phyloP scores from a whole-genome alignment of 1,140 invertebrate genomes.

The Drosophila santomea region DNA sequence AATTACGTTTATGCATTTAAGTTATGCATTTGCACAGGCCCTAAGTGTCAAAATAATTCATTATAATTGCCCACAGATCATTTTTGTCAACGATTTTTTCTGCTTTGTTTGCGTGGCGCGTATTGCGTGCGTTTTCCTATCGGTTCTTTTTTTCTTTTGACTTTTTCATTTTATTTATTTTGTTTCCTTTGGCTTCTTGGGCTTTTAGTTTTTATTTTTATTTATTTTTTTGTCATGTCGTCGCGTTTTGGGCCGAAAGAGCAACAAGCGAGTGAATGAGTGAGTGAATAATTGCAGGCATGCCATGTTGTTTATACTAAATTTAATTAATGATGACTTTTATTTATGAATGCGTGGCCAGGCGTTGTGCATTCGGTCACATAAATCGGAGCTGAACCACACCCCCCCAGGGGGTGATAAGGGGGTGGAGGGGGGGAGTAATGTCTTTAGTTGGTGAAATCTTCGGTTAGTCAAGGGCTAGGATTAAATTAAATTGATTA shows the following conservation, averaged over 20 bases:
- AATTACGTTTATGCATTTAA: conserved; percentile 80
- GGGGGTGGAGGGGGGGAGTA: conserved; percentile 8
- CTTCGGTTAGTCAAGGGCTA: conserved; percentile 1
- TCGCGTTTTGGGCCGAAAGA: conserved; percentile 46
- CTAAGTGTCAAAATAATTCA: conserved; percentile 84
- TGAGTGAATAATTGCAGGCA: conserved; percentile 82
- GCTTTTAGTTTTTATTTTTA: background rate
- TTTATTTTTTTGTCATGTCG: conserved; percentile 39
- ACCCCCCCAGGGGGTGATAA: conserved; percentile 28
- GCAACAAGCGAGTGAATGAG: conserved; percentile 44
- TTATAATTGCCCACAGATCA: conserved; percentile 84
- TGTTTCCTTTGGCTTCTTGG: conserved; percentile 16
- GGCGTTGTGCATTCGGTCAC: conserved; percentile 57
- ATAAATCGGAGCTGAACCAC: conserved; percentile 68
- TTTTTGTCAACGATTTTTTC: conserved; percentile 71
- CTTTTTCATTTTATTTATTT: conserved; percentile 9
- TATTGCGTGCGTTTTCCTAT: conserved; percentile 66
- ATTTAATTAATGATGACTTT: conserved; percentile 83
- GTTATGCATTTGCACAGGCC: conserved; percentile 69
- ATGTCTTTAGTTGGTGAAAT: conserved; percentile 11
- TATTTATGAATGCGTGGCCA: conserved; percentile 77
- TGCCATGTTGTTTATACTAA: conserved; percentile 79
- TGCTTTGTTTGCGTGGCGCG: conserved; percentile 18
- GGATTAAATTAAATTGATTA: conserved; percentile 18
- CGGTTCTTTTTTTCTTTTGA: conserved; percentile 35